Percentiles rank a stretch among this genome's conserved stretches.
Evolutionary conservation across 2,113 vertebrate genomes (phyloP).

Genomic region (Alaudala cheleensis): DNA sequence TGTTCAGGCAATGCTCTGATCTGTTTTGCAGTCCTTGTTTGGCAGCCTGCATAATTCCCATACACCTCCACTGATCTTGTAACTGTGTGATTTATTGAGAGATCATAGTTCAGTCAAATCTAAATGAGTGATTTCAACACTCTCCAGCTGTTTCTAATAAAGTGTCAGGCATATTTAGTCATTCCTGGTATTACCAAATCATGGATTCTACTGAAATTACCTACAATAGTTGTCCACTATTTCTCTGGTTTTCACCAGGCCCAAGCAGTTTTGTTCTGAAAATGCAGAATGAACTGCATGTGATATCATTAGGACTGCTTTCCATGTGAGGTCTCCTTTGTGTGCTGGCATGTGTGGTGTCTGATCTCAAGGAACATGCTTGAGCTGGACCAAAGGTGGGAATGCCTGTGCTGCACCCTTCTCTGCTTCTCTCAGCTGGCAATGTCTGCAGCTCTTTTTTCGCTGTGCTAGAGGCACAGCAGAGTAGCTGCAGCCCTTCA

Average conservation of each 20-base stretch:
- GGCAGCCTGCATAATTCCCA: neutral
- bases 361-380: neutral
- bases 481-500: neutral
- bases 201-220: neutral
- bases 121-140: neutral
- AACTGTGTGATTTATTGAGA: neutral
- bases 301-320: neutral
- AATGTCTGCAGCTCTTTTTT: neutral
- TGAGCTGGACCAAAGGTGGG: neutral
- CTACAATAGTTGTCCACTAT: neutral
- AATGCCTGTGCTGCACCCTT: neutral
- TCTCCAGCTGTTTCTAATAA: neutral
- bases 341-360: neutral
- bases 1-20: neutral
- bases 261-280: neutral
- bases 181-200: neutral
- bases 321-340: neutral
- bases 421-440: neutral
- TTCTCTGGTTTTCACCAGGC: neutral
- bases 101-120: neutral
- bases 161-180: neutral
- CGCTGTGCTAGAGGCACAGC: rapidly evolving
- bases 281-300: neutral
- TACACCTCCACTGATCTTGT: neutral
- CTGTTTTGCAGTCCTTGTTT: neutral